Conservation (phyloP, 2,888 invertebrate genomes). For the Tridacna crocea region DNA sequence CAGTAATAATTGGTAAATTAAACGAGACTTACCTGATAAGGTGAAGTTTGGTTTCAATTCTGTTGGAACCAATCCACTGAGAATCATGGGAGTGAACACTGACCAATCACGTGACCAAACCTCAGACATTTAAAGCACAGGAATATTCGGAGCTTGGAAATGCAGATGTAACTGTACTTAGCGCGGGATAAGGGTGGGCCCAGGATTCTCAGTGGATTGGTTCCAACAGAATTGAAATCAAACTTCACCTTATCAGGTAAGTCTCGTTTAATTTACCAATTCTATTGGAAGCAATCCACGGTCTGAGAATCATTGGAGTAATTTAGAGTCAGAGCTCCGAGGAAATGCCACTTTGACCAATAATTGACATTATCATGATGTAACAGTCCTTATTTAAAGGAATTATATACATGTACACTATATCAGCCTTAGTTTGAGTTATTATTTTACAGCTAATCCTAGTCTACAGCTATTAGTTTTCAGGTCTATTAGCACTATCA, state of each 20-base stretch:
- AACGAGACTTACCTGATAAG: no score
- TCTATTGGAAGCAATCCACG: not conserved
- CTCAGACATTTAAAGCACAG: no score
- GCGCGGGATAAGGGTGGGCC: not conserved
- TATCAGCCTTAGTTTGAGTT: no score
- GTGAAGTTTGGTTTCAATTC: not conserved
- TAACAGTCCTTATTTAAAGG: no score
- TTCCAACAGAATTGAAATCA: not conserved
- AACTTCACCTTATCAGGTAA: not conserved
- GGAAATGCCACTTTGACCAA: not conserved
- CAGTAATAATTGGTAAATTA: not conserved
- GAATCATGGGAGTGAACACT: not conserved
- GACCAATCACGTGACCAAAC: no score
- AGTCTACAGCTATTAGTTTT: no score
- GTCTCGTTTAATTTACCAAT: not conserved
- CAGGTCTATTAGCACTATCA: no score
- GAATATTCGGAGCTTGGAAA: no score
- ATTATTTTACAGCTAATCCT: no score
- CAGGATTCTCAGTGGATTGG: not conserved
- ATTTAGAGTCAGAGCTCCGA: not conserved
- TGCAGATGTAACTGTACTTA: not conserved
- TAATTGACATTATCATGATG: no score
- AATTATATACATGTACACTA: no score
- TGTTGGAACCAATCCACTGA: not conserved
- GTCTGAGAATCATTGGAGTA: not conserved